A percentile compares a stretch with the other conserved stretches of the same genome.
phyloP scores from a whole-genome alignment of 2,888 invertebrate genomes.

The Micoletzkya japonica region DNA sequence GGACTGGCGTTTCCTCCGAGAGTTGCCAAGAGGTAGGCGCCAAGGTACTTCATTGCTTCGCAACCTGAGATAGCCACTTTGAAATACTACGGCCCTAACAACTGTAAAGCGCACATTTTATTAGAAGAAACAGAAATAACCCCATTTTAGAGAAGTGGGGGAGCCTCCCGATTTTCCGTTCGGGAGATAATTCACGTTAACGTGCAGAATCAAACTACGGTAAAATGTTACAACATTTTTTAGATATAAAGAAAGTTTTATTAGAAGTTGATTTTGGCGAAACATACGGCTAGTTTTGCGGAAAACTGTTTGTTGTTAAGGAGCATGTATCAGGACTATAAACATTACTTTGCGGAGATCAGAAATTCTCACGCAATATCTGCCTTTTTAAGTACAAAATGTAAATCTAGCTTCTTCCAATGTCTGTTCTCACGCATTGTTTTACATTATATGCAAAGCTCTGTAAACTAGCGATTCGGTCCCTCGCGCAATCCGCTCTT shows the following conservation, averaged over 20 bases:
- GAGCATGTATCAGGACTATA: too few relatives aligned
- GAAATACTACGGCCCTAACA: neutral
- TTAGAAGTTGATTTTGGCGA: too few relatives aligned
- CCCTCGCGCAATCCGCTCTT: slow-evolving; percentile 20
- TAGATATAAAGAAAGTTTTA: too few relatives aligned
- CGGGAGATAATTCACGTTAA: neutral
- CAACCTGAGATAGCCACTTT: neutral
- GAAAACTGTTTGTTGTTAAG: too few relatives aligned
- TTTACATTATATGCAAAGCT: neutral
- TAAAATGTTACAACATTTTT: too few relatives aligned
- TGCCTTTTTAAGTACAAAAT: too few relatives aligned
- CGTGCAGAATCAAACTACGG: too few relatives aligned
- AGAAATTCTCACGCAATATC: too few relatives aligned
- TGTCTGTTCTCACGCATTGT: neutral
- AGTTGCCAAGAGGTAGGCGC: slow-evolving; percentile 92
- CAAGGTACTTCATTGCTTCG: slow-evolving; percentile 92
- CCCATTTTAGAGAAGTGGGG: neutral
- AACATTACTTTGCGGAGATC: too few relatives aligned
- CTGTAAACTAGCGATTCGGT: neutral
- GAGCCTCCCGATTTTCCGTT: neutral
- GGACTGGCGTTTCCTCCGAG: slow-evolving; percentile 81
- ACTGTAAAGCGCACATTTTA: neutral
- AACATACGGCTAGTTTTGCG: too few relatives aligned
- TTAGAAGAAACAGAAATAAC: slow-evolving; percentile 15
- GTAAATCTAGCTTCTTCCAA: too few relatives aligned